Evolutionary conservation across 2,888 invertebrate genomes (phyloP), one percentile per base, ranked within the genome.

Genomic region (Leptinotarsa tumamoca): DNA sequence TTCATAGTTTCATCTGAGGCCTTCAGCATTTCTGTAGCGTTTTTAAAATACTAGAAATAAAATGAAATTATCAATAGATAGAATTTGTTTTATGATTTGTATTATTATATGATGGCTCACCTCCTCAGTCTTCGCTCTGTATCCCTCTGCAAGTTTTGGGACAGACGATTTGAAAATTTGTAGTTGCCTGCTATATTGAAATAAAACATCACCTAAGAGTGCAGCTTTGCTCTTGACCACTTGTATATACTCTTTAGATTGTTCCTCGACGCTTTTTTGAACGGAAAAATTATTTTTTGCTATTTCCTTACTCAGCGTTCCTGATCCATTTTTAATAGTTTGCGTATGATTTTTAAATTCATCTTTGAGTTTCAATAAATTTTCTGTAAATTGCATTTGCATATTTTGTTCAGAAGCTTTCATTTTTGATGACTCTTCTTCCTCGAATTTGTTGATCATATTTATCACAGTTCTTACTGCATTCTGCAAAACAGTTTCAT

Each of bases 401-500:
- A 72, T 43, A 23, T 54, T 49, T n/a, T 66, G n/a, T 56, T 74
- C 67, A 4, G 73, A 54, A 51, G 17, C 1, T n/a, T 67, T 63
- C 15, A 77, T 50, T 68, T 68, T 74, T n/a, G 49, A 14, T 0
- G 52, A 15, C 27, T 77, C 77, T 13, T 72, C 68, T 13, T 69
- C 68, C 10, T 67, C 72, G 14, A 74, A 72, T 51, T 67, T 58
- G 52, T 67, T 71, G n/a, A 74, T 43, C 72, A 77, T 69, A 66
- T 72, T 54, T 23, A 71, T n/a, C 23, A 72, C 77, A 14, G 68
- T 58, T 21, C 21, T 56, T n/a, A 77, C 72, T 4, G 74, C 77
- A 4, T 33, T 74, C 14, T 77, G 43, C 3, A 71, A 68, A 1
- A 74, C 17, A 49, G n/a, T 61, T 61, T 81, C 78, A 72, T 83